These are phyloP conservation scores for Arion vulgaris DNA, from an alignment of 1,140 invertebrate genomes.

Conservation along the genomic window DNA sequence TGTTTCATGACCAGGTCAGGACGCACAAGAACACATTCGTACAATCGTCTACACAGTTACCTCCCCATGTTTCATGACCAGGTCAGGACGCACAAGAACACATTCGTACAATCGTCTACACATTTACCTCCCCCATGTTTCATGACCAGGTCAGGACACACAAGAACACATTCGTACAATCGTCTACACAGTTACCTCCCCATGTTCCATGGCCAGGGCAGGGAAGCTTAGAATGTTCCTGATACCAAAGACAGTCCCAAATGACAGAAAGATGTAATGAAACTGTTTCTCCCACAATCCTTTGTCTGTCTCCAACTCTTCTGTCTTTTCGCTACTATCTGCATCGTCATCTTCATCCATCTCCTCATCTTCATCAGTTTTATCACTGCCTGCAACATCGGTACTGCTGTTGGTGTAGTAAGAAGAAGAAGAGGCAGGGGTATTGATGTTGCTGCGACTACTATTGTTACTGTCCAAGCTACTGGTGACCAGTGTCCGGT, in stretches of 20 bases:
- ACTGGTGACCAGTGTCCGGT: constrained; percentile 32
- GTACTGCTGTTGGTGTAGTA: constrained; percentile 32
- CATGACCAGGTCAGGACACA: too few species aligned
- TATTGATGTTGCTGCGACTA: constrained; percentile 24
- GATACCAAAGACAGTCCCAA: constrained; percentile 30
- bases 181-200: constrained; percentile 46
- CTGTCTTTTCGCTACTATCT: constrained; percentile 14
- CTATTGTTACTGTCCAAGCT: constrained; percentile 35
- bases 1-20: too few species aligned
- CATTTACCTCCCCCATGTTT: too few species aligned
- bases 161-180: too few species aligned
- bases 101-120: too few species aligned
- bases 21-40: too few species aligned
- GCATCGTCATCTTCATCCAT: constrained; percentile 30
- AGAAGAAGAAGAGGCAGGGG: constrained; percentile 22
- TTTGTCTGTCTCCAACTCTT: constrained; percentile 36
- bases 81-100: too few species aligned
- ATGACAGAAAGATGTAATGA: constrained; percentile 28
- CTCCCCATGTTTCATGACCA: too few species aligned
- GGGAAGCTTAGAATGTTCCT: constrained; percentile 37
- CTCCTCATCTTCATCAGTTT: background rate
- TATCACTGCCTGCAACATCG: constrained; percentile 8
- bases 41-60: too few species aligned
- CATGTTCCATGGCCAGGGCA: constrained; percentile 37
- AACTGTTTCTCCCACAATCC: constrained; percentile 28